These are phyloP conservation scores for Psylliodes chrysocephalus DNA, from an alignment of 2,888 invertebrate species.

Conservation along the genomic window DNA sequence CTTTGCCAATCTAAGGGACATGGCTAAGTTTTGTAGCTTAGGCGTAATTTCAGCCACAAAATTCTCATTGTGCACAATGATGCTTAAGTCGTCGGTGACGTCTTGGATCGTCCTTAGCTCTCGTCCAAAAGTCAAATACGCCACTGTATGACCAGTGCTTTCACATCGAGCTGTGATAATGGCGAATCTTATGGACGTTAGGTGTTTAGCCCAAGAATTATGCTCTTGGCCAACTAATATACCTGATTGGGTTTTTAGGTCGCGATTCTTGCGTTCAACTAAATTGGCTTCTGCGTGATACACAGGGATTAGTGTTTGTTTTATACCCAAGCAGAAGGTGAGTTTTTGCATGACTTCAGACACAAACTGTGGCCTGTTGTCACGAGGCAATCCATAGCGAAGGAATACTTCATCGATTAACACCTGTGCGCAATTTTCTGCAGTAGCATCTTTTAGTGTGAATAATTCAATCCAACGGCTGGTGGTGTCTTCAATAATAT, in stretches of 20 bases:
- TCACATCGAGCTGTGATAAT: constrained; percentile 50
- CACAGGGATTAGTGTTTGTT: constrained; percentile 48
- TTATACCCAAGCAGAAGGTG: constrained; percentile 48
- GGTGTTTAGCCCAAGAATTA: constrained; percentile 4
- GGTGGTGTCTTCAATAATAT: constrained; percentile 23
- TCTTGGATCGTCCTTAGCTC: constrained; percentile 47
- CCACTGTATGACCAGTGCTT: constrained; percentile 49
- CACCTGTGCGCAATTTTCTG: constrained; percentile 40
- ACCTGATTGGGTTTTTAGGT: constrained; percentile 10
- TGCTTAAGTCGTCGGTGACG: constrained; percentile 29
- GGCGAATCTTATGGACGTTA: constrained; percentile 4
- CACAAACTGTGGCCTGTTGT: constrained; percentile 57
- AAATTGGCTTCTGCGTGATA: constrained; percentile 46
- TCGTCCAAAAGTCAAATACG: constrained; percentile 48
- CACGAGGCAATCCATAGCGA: constrained; percentile 55
- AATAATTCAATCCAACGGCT: no score
- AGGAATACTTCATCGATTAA: constrained; percentile 50
- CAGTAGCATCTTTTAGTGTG: no score
- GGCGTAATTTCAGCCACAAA: constrained; percentile 29
- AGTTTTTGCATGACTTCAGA: constrained; percentile 54
- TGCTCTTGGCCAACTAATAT: constrained; percentile 13
- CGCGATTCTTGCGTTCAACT: constrained; percentile 42
- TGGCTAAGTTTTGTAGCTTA: constrained; percentile 15
- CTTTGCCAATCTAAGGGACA: no score
- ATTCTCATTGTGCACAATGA: constrained; percentile 18